Conservation (phyloP, 2,888 invertebrate species). For the Drosophila bunnanda region DNA sequence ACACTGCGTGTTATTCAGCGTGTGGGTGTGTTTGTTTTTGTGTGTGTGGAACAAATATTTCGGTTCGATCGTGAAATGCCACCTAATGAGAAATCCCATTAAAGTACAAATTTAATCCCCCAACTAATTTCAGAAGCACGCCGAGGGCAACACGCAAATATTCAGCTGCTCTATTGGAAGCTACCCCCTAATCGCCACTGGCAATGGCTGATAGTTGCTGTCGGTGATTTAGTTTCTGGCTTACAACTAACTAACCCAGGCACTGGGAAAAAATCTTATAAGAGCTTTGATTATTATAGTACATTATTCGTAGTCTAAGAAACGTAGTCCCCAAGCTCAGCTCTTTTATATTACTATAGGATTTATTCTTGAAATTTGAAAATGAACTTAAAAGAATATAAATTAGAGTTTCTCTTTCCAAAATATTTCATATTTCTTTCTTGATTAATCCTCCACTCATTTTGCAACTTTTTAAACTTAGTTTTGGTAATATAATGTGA, state of each 20-base stretch:
- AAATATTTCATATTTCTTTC: background rate
- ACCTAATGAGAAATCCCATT: constrained; percentile 66
- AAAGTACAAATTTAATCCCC: constrained; percentile 63
- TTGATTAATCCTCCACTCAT: background rate
- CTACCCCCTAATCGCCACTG: background rate
- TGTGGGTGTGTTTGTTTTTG: constrained; percentile 17
- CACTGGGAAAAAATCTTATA: background rate
- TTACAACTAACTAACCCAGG: background rate
- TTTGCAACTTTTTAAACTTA: background rate
- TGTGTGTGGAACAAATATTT: constrained; percentile 36
- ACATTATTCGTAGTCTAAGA: no score
- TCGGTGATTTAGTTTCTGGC: constrained; percentile 17
- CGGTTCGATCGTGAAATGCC: constrained; percentile 40
- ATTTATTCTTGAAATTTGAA: rapidly evolving
- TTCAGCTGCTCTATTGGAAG: background rate
- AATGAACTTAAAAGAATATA: background rate
- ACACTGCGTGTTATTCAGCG: constrained; percentile 8
- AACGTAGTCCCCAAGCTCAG: background rate
- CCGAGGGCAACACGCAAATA: constrained; percentile 43
- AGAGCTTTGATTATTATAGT: background rate
- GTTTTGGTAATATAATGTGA: background rate
- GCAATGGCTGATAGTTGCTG: constrained; percentile 35
- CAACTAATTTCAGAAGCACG: constrained; percentile 64
- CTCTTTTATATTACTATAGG: background rate
- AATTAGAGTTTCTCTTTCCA: no score